Percentiles rank a stretch among this genome's conserved stretches.
These are phyloP conservation scores for Casuarius casuarius DNA, from an alignment of 2,113 vertebrate genomes.

Conservation along the genomic window DNA sequence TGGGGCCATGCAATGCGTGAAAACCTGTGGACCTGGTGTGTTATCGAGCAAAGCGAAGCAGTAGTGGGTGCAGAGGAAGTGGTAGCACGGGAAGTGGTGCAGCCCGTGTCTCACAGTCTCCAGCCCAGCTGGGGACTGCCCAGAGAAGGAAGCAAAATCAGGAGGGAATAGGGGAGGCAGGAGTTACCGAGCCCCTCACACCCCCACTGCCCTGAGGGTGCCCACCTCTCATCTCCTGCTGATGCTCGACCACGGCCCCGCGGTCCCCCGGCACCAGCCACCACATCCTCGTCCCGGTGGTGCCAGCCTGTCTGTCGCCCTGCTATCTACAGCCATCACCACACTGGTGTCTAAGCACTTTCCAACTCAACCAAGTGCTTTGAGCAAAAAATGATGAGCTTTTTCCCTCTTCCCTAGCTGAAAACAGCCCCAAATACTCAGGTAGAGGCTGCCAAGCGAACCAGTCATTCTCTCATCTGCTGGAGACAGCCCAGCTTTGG, in stretches of 20 bases:
- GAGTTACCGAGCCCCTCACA: background rate
- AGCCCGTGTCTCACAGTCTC: background rate
- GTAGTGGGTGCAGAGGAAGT: background rate
- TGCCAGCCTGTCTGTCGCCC: background rate
- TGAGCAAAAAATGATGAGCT: background rate
- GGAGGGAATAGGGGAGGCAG: background rate
- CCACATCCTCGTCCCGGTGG: no score
- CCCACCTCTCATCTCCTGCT: no score
- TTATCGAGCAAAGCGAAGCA: background rate
- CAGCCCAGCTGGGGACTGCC: background rate
- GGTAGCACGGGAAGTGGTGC: accelerated
- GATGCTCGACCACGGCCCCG: accelerated
- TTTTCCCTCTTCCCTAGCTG: background rate
- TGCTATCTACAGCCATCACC: background rate
- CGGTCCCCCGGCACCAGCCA: background rate
- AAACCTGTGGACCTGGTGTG: accelerated
- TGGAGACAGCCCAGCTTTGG: background rate
- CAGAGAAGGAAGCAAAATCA: accelerated
- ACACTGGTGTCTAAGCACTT: accelerated
- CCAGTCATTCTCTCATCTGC: background rate
- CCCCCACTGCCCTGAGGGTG: background rate
- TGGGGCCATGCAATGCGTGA: accelerated
- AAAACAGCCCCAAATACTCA: background rate
- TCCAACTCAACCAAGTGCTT: background rate
- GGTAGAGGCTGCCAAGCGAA: background rate